phyloP scores from a whole-genome alignment of 2,113 vertebrate genomes.

The Erythrocercus mccallii region DNA sequence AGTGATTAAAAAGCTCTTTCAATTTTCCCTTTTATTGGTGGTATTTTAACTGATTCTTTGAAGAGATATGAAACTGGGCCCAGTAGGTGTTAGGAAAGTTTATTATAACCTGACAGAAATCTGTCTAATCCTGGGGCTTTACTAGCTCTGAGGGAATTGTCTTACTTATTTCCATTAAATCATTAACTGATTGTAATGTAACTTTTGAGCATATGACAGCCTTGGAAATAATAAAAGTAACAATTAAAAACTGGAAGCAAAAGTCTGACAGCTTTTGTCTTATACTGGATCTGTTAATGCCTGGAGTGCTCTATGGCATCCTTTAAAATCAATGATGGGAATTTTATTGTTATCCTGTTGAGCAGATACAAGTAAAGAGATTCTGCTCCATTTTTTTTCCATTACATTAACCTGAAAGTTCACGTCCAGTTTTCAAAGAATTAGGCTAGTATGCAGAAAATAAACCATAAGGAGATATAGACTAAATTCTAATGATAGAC shows the following conservation, averaged over 20 bases:
- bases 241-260: background rate
- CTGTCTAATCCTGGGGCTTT: slow-evolving; percentile 41
- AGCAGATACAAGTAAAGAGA: background rate
- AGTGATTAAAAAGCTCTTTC: slow-evolving; percentile 34
- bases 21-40: slow-evolving; percentile 19
- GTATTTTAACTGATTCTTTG: slow-evolving; percentile 39
- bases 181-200: slow-evolving; percentile 34
- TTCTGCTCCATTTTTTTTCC: background rate
- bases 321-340: background rate
- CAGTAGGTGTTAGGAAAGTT: slow-evolving; percentile 48
- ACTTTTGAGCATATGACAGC: background rate
- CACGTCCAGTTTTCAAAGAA: background rate
- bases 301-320: background rate
- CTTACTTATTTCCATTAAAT: slow-evolving; percentile 47
- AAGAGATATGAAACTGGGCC: slow-evolving; percentile 35
- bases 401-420: background rate
- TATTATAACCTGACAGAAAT: slow-evolving; percentile 55
- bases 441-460: background rate
- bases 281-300: background rate
- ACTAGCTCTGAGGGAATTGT: slow-evolving; percentile 19
- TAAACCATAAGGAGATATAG: background rate
- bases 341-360: background rate
- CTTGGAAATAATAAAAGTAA: slow-evolving; percentile 17
- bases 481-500: background rate
- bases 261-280: background rate